A percentile compares a stretch with the other conserved stretches of the same genome.
Conservation (phyloP, 1,140 invertebrate genomes). For the Andrena cerasifolii region DNA sequence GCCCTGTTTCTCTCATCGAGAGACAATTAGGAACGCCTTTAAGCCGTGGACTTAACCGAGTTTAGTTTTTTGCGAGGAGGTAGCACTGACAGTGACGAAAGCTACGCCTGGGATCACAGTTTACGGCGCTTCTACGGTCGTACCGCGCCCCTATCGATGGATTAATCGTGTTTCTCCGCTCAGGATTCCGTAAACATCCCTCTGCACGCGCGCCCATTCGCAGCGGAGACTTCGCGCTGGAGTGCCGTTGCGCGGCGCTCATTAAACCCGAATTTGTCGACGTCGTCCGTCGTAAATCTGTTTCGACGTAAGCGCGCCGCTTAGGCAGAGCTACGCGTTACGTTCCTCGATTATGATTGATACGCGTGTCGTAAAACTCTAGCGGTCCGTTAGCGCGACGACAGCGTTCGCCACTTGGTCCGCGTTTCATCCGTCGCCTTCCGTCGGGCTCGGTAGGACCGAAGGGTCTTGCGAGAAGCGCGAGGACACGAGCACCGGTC, state of each 20-base stretch:
- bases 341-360: constrained; percentile 32
- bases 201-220: background rate
- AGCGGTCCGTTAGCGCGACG: constrained; percentile 15
- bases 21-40: too few species aligned
- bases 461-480: too few species aligned
- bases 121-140: too few species aligned
- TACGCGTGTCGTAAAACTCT: constrained; percentile 49
- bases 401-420: too few species aligned
- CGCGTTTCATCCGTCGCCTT: too few species aligned
- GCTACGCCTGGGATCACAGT: too few species aligned
- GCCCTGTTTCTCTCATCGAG: background rate
- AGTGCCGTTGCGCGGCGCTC: background rate
- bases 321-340: constrained; percentile 8
- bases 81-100: too few species aligned
- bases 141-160: background rate
- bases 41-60: too few species aligned
- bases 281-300: constrained; percentile 36
- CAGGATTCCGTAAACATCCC: background rate
- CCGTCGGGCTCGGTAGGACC: too few species aligned
- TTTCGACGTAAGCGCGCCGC: constrained; percentile 43
- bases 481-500: too few species aligned
- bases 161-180: background rate
- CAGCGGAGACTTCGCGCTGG: too few species aligned
- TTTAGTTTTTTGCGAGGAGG: too few species aligned
- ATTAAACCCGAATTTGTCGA: constrained; percentile 35